Evolutionary conservation across 2,797 vertebrate genomes (phyloP).

Genomic region (Catamblyrhynchus diadema): DNA sequence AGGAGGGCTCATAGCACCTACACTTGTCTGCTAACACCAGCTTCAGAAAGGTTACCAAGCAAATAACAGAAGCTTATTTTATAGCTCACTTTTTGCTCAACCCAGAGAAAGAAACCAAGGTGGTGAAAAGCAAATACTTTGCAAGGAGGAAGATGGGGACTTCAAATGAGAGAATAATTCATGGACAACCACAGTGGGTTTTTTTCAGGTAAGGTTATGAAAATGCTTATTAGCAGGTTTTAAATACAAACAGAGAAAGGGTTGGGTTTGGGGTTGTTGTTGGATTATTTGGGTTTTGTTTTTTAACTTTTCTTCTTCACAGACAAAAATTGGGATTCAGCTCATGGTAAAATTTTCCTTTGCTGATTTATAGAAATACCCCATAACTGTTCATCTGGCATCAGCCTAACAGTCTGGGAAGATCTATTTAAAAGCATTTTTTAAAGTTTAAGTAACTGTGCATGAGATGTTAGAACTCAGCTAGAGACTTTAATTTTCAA

Average conservation of each 20-base stretch:
- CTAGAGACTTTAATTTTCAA: neutral
- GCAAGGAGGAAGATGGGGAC: neutral
- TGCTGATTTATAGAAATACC: neutral
- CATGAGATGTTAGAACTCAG: neutral
- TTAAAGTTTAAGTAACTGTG: neutral
- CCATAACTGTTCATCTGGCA: neutral
- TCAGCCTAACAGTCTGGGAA: neutral
- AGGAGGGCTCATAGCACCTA: fast-evolving
- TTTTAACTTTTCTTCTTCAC: neutral
- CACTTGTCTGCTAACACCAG: neutral
- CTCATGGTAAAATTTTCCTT: neutral
- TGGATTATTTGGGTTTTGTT: neutral
- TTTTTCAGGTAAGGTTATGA: neutral
- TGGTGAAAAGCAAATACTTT: neutral
- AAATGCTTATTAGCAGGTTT: neutral
- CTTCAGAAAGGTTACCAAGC: neutral
- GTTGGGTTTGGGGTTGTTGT: fast-evolving
- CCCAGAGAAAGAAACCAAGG: neutral
- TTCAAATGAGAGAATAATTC: neutral
- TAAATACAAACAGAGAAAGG: neutral
- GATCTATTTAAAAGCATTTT: conserved; percentile 11
- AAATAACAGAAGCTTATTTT: neutral
- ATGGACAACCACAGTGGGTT: neutral
- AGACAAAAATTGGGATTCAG: neutral
- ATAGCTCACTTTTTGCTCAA: neutral